phyloP scores from a whole-genome alignment of 2,888 invertebrate species.

The Meganola albula region DNA sequence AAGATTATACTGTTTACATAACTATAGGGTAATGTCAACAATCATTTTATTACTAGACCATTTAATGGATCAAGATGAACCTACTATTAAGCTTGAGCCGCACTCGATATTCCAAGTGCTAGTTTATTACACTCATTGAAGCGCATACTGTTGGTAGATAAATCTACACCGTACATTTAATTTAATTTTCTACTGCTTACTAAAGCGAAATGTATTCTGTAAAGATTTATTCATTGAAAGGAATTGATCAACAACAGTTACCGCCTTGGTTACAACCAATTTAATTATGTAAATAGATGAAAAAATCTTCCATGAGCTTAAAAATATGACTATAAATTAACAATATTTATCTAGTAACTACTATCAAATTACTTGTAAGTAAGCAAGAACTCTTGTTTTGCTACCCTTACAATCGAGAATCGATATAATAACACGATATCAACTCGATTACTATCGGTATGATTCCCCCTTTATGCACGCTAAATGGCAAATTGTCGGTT shows the following conservation, averaged over 20 bases:
- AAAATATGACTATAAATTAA: not conserved
- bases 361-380: constrained; percentile 7
- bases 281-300: not conserved
- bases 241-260: not conserved
- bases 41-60: constrained; percentile 44
- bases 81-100: constrained; percentile 54
- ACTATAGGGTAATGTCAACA: no score
- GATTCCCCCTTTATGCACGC: constrained; percentile 60
- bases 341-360: constrained; percentile 4
- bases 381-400: constrained; percentile 22
- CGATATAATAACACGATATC: constrained; percentile 61
- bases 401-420: constrained; percentile 46
- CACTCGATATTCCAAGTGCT: constrained; percentile 56
- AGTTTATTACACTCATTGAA: constrained; percentile 56
- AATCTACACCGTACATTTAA: constrained; percentile 8
- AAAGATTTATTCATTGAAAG: constrained; percentile 10
- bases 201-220: not conserved
- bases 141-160: constrained; percentile 50
- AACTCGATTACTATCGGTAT: constrained; percentile 59
- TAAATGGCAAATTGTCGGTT: constrained; percentile 71
- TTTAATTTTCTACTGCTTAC: not conserved
- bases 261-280: not conserved
- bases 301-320: no score
- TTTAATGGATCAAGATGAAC: constrained; percentile 46
- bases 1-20: no score